Evolutionary conservation across 2,888 invertebrate genomes (phyloP).

Genomic region (Himalopsyche tibetana): DNA sequence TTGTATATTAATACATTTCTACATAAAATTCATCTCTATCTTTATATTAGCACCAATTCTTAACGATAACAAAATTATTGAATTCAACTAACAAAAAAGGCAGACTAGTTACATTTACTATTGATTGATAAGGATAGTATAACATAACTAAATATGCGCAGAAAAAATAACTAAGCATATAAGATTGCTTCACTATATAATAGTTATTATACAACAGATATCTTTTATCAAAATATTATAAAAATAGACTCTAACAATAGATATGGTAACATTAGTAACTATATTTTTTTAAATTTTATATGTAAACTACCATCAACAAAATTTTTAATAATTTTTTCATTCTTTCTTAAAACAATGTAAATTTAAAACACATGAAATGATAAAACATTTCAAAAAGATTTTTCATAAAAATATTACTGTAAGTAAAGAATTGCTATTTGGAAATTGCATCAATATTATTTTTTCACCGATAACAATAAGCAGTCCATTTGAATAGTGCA

Average conservation of each 20-base stretch:
- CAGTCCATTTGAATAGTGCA: too few species aligned
- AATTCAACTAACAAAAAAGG: background rate
- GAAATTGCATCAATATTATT: too few species aligned
- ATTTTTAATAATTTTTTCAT: too few species aligned
- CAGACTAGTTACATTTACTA: slow-evolving; percentile 15
- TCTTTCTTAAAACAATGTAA: too few species aligned
- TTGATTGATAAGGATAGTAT: background rate
- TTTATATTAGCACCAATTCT: slow-evolving; percentile 26
- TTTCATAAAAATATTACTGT: too few species aligned
- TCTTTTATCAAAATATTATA: slow-evolving; percentile 40
- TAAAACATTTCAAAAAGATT: too few species aligned
- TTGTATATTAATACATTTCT: background rate
- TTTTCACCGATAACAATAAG: too few species aligned
- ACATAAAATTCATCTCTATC: background rate
- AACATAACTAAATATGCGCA: slow-evolving; percentile 9
- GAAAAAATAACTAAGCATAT: background rate
- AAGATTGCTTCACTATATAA: slow-evolving; percentile 2
- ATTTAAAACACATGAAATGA: too few species aligned
- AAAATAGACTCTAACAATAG: slow-evolving; percentile 43
- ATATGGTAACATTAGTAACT: slow-evolving; percentile 43
- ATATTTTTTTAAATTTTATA: slow-evolving; percentile 14
- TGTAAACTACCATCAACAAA: background rate
- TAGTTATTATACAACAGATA: slow-evolving; percentile 29
- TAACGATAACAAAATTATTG: slow-evolving; percentile 8
- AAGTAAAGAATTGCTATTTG: too few species aligned